phyloP scores from a whole-genome alignment of 2,113 vertebrate genomes.

The Nycticebus coucang region DNA sequence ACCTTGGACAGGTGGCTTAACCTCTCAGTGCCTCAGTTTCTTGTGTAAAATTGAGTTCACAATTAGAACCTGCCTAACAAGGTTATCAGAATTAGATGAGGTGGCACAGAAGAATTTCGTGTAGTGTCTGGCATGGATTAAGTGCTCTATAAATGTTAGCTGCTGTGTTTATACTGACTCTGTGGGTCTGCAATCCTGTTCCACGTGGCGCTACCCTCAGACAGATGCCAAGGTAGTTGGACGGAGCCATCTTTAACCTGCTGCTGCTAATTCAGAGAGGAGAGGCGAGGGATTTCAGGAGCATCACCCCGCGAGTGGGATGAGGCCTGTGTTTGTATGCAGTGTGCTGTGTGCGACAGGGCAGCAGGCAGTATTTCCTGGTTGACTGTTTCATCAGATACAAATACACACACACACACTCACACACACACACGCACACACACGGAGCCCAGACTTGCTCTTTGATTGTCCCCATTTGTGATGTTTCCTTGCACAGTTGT shows the following conservation, averaged over 20 bases:
- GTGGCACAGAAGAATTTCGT: not conserved
- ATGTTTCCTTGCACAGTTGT: not conserved
- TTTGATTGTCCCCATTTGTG: not conserved
- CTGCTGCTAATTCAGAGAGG: not conserved
- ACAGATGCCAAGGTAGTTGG: not conserved
- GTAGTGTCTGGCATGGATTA: not conserved
- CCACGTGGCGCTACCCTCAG: not conserved
- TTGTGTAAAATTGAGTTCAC: not conserved
- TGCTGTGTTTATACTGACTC: not conserved
- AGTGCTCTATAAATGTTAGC: not conserved
- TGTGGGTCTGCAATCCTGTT: not conserved
- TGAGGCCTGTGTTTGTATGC: accelerated
- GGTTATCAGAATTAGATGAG: not conserved
- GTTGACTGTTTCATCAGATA: not conserved
- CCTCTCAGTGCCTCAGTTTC: not conserved
- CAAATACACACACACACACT: no score
- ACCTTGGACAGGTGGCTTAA: not conserved
- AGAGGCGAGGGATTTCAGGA: not conserved
- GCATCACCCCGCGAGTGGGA: no score
- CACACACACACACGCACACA: no score
- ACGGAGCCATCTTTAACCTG: not conserved
- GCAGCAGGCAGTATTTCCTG: not conserved
- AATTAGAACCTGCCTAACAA: not conserved
- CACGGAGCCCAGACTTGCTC: no score
- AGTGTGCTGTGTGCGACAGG: no score